Evolutionary conservation across 2,888 invertebrate genomes (phyloP).

Genomic region (Luperina nickerlii): DNA sequence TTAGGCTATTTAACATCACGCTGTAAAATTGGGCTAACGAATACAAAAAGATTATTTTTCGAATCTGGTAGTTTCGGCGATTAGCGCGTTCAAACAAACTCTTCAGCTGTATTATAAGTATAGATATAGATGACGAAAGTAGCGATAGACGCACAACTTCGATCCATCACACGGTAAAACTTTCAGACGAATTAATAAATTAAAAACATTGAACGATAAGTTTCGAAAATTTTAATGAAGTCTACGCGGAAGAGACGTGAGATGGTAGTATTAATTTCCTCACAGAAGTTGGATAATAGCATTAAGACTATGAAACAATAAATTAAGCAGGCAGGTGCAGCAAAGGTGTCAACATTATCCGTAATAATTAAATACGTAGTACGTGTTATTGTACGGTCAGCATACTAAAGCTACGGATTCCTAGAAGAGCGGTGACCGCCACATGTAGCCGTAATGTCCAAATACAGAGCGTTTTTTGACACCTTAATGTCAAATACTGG

Average conservation of each 20-base stretch:
- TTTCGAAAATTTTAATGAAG: slow-evolving; percentile 39
- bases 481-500: neutral
- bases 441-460: neutral
- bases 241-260: slow-evolving; percentile 40
- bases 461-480: neutral
- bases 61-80: too few relatives aligned
- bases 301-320: slow-evolving; percentile 71
- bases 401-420: slow-evolving; percentile 9
- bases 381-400: slow-evolving; percentile 27
- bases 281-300: slow-evolving; percentile 68
- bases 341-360: slow-evolving; percentile 56
- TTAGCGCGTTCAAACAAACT: too few relatives aligned
- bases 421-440: neutral
- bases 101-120: neutral
- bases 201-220: slow-evolving; percentile 36
- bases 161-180: slow-evolving; percentile 13
- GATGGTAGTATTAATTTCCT: slow-evolving; percentile 70
- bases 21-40: neutral
- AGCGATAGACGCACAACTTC: slow-evolving; percentile 20
- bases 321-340: slow-evolving; percentile 79
- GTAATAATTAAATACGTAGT: slow-evolving; percentile 32
- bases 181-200: slow-evolving; percentile 37
- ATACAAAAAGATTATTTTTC: too few relatives aligned
- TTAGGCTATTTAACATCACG: neutral
- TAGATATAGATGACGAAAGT: neutral